Evolutionary conservation across 2,888 invertebrate genomes (phyloP).

Genomic region (Rhodophaea formosa): DNA sequence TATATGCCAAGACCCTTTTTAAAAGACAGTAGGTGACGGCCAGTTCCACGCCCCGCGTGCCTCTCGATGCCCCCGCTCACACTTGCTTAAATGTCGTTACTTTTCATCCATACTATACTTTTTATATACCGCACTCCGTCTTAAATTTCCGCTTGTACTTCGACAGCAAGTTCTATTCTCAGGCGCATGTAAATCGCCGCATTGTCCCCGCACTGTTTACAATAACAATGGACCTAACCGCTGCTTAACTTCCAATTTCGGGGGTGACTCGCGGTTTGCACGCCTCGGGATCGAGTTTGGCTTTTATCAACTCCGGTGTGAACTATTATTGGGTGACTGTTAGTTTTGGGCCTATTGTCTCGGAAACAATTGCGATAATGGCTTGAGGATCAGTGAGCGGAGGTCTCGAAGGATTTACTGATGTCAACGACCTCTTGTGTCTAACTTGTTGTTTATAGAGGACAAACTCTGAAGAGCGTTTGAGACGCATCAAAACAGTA

Average conservation of each 20-base stretch:
- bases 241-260: slow-evolving; percentile 12
- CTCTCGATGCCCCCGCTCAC: too few species aligned
- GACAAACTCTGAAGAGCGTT: too few species aligned
- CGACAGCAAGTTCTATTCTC: slow-evolving; percentile 8
- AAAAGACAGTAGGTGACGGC: too few species aligned
- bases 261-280: slow-evolving; percentile 1
- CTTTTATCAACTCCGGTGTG: background rate
- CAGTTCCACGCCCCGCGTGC: too few species aligned
- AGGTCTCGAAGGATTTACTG: background rate
- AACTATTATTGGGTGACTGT: slow-evolving; percentile 6
- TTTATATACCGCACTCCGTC: background rate
- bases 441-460: too few species aligned
- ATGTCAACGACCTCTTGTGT: background rate
- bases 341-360: slow-evolving; percentile 3
- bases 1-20: too few species aligned
- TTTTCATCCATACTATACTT: too few species aligned
- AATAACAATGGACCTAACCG: slow-evolving; percentile 14
- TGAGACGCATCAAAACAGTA: too few species aligned
- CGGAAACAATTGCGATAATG: slow-evolving; percentile 6
- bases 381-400: background rate
- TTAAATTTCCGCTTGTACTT: background rate
- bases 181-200: slow-evolving; percentile 21
- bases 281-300: background rate
- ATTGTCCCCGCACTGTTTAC: slow-evolving; percentile 18
- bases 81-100: background rate